Conservation (phyloP, 2,888 invertebrate species). For the Desoria tigrina region DNA sequence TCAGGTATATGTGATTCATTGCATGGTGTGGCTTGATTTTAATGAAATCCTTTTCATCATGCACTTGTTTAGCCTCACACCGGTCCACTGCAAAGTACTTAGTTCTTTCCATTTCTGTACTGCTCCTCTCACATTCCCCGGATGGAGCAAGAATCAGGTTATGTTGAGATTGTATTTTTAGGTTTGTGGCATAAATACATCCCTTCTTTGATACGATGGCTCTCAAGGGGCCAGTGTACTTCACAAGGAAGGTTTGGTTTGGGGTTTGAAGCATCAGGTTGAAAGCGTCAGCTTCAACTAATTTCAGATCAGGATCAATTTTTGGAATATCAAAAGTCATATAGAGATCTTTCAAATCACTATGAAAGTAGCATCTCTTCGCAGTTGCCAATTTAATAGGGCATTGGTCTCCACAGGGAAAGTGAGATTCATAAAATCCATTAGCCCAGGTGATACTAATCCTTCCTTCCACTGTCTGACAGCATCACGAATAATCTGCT, state of each 20-base stretch:
- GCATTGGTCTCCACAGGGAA: constrained; percentile 20
- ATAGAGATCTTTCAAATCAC: constrained; percentile 5
- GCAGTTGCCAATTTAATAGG: constrained; percentile 7
- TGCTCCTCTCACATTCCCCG: not conserved
- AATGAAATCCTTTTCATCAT: constrained; percentile 1
- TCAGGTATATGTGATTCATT: too few species aligned
- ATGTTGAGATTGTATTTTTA: not conserved
- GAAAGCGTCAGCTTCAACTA: constrained; percentile 25
- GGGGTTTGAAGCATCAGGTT: constrained; percentile 3
- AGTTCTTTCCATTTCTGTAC: not conserved
- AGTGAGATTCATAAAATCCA: constrained; percentile 22
- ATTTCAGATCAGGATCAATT: not conserved
- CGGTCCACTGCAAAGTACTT: not conserved
- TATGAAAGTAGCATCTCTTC: constrained; percentile 1
- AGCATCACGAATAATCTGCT: constrained; percentile 23
- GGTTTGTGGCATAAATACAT: constrained; percentile 25
- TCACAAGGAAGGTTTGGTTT: constrained; percentile 14
- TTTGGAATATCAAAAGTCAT: constrained; percentile 10
- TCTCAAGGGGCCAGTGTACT: constrained; percentile 17
- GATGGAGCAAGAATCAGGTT: not conserved
- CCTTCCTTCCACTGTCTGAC: constrained; percentile 20
- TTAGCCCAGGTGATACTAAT: constrained; percentile 3
- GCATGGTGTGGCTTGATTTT: constrained; percentile 9
- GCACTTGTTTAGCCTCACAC: not conserved
- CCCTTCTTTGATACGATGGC: not conserved